phyloP scores from a whole-genome alignment of 2,888 invertebrate genomes.

The Mimachlamys varia region DNA sequence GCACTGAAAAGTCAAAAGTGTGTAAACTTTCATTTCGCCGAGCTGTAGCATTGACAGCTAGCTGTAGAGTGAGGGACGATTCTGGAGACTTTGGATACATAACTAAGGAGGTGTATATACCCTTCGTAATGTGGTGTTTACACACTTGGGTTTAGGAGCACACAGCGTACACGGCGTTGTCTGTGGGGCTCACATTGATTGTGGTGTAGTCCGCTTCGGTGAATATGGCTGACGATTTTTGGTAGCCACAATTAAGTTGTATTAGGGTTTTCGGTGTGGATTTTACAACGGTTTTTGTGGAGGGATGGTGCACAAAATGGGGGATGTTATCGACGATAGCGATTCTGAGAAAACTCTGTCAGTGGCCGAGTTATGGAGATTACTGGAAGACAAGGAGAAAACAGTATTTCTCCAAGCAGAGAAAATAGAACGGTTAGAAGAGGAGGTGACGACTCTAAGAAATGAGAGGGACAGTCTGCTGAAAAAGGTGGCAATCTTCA shows the following conservation, averaged over 20 bases:
- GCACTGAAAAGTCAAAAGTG: neutral
- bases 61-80: neutral
- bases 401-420: neutral
- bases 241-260: slow-evolving; percentile 3
- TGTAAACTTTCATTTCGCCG: neutral
- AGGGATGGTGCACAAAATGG: slow-evolving; percentile 34
- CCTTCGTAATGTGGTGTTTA: neutral
- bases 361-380: neutral
- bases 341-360: neutral
- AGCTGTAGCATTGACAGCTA: neutral
- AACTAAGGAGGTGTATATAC: neutral
- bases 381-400: neutral
- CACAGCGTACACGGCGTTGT: neutral
- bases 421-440: neutral
- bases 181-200: neutral
- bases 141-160: neutral
- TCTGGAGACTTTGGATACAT: neutral
- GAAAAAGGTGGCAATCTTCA: slow-evolving; percentile 11
- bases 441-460: neutral
- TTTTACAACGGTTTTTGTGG: neutral
- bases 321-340: neutral
- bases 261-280: neutral
- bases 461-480: neutral
- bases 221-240: slow-evolving; percentile 32
- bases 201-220: neutral